Conservation (phyloP, 2,797 vertebrate genomes). For the Sebastes diploproa region DNA sequence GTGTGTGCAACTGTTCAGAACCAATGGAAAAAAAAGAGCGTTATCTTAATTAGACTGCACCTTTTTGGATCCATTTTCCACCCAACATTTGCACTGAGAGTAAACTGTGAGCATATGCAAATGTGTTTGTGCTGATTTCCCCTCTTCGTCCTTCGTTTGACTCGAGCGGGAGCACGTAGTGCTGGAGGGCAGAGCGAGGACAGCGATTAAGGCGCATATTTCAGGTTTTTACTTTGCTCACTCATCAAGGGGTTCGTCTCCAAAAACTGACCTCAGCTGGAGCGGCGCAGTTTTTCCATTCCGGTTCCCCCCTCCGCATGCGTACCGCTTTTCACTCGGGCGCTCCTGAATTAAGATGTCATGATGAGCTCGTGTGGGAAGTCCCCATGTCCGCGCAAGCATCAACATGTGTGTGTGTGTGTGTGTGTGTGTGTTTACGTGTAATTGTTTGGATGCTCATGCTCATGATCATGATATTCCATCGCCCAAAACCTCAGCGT, state of each 20-base stretch:
- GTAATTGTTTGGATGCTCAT: conserved; percentile 42
- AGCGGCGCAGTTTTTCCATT: conserved; percentile 51
- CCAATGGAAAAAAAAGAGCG: conserved; percentile 14
- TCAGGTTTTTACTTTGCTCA: conserved; percentile 60
- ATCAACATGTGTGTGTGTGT: conserved; percentile 45
- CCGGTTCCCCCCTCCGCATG: conserved; percentile 24
- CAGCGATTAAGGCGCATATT: conserved; percentile 71
- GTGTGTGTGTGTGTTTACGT: conserved; percentile 56
- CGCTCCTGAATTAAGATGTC: conserved; percentile 67
- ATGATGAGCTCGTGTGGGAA: conserved; percentile 60
- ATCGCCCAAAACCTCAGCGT: conserved; percentile 57
- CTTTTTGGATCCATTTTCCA: conserved; percentile 59
- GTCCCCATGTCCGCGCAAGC: conserved; percentile 64
- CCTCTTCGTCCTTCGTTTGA: conserved; percentile 63
- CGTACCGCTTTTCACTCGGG: conserved; percentile 39
- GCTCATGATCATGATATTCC: conserved; percentile 26
- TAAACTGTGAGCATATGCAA: conserved; percentile 66
- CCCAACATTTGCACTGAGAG: conserved; percentile 46
- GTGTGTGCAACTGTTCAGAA: conserved; percentile 65
- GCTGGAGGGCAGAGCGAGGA: conserved; percentile 70
- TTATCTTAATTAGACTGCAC: conserved; percentile 65
- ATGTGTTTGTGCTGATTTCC: conserved; percentile 65
- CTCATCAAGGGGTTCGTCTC: conserved; percentile 56
- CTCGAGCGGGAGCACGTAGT: conserved; percentile 64
- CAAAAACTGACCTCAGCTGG: conserved; percentile 71